phyloP scores from a whole-genome alignment of 2,113 vertebrate genomes.

The Garra rufa region DNA sequence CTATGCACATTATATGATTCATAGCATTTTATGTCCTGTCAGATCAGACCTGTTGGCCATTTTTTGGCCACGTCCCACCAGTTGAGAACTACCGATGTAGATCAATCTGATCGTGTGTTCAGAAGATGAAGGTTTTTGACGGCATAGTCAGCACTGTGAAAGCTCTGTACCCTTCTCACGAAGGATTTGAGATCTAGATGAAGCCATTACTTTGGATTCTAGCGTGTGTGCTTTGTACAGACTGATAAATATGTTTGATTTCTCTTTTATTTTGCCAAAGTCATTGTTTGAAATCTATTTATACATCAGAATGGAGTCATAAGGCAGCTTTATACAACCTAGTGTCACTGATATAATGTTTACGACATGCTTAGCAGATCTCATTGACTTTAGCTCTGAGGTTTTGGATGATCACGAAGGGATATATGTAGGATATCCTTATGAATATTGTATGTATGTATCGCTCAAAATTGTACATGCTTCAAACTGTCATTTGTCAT shows the following conservation, averaged over 20 bases:
- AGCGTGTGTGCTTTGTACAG: conserved; percentile 80
- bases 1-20: not conserved
- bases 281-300: conserved; percentile 82
- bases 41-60: not conserved
- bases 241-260: conserved; percentile 59
- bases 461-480: conserved; percentile 89
- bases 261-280: conserved; percentile 86
- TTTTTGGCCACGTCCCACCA: not conserved
- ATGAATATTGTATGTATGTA: conserved; percentile 86
- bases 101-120: not conserved
- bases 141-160: conserved; percentile 64
- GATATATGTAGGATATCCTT: conserved; percentile 90
- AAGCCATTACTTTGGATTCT: conserved; percentile 78
- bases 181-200: conserved; percentile 72
- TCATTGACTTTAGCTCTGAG: conserved; percentile 83
- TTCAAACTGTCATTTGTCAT: conserved; percentile 68
- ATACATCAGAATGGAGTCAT: conserved; percentile 86
- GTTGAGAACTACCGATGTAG: not conserved
- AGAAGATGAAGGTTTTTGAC: not conserved
- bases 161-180: conserved; percentile 29
- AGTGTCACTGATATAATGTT: conserved; percentile 79
- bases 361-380: conserved; percentile 81
- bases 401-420: conserved; percentile 59
- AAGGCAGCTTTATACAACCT: conserved; percentile 78
- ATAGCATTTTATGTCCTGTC: not conserved